Evolutionary conservation across 2,113 vertebrate species (phyloP), one percentile per base, ranked within the genome.

Genomic region (Herpailurus yagouaroundi): DNA sequence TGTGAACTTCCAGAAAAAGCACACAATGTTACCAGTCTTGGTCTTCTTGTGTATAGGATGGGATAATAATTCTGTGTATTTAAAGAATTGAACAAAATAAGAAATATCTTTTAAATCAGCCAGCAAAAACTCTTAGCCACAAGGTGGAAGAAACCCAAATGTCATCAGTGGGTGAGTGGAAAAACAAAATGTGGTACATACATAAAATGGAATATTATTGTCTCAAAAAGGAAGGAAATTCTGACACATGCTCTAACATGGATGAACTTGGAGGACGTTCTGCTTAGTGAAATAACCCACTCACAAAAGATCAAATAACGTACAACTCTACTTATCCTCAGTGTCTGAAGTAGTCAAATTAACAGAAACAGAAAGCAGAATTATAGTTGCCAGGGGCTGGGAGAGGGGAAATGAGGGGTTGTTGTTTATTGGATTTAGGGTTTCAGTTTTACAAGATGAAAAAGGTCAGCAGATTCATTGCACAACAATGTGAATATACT

Each of bases 381-480:
- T 4, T 1, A 69, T 55, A 19, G 45, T 55, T 82, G 25, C 63
- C 38, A 79, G 48, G 19, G 19, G 4, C 4, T 23, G 29, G 23
- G 45, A 16, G 7, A 31, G 36, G 41, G 55, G 73, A 50, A 73
- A 48, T 1, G 63, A 41, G 23, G 33, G 52, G 15, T 4, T 31
- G 5, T 38, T 13, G 31, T 16, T 92, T 52, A 77, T 68, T 38
- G 52, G 55, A 5, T 36, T 68, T 29, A 64, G 74, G 86, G 60
- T 87, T 97, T 92, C 5, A 68, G 45, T 83, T 97, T 94, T 90
- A 31, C 31, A 87, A 66, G 63, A 77, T n/a, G 64, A 77, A 60
- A 97, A 94, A 41, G 1, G 10, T 73, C 15, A 38, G 11, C 23
- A 89, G 52, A 90, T 41, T 57, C 10, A 7, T 3, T 36, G 38